Evolutionary conservation across 2,888 invertebrate genomes (phyloP).

Genomic region (Pilophorus perplexus): DNA sequence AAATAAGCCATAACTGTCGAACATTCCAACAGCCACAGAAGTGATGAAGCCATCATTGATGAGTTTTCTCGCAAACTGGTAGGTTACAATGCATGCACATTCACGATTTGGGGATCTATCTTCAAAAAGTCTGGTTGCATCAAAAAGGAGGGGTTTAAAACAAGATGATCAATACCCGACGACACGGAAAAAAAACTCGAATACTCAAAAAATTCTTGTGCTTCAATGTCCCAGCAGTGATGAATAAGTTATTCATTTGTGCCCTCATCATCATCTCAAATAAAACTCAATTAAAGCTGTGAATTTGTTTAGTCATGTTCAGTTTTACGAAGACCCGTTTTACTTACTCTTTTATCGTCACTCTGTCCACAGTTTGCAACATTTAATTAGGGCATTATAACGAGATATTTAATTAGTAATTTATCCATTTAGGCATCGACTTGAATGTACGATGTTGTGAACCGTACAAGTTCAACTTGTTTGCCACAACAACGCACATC

Average conservation of each 20-base stretch:
- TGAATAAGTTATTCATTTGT: background rate
- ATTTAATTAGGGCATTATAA: constrained; percentile 25
- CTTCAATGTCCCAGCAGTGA: background rate
- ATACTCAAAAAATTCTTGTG: background rate
- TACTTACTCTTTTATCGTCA: constrained; percentile 39
- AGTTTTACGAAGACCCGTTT: background rate
- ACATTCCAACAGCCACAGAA: constrained; percentile 24
- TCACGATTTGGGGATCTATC: background rate
- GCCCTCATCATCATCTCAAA: background rate
- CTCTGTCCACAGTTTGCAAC: constrained; percentile 31
- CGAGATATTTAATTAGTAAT: too few species aligned
- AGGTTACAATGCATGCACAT: constrained; percentile 28
- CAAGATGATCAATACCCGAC: background rate
- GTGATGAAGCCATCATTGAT: constrained; percentile 14
- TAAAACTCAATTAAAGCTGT: constrained; percentile 19
- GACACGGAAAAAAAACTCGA: background rate
- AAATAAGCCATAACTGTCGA: constrained; percentile 5
- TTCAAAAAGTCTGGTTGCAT: background rate
- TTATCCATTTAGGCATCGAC: too few species aligned
- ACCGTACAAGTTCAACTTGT: too few species aligned
- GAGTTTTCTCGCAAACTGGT: constrained; percentile 11
- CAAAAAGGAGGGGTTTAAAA: too few species aligned
- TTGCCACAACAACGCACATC: too few species aligned
- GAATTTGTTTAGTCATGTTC: constrained; percentile 11
- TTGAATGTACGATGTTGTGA: too few species aligned